Conservation (phyloP, 2,888 invertebrate genomes). For the Colletes collaris region DNA sequence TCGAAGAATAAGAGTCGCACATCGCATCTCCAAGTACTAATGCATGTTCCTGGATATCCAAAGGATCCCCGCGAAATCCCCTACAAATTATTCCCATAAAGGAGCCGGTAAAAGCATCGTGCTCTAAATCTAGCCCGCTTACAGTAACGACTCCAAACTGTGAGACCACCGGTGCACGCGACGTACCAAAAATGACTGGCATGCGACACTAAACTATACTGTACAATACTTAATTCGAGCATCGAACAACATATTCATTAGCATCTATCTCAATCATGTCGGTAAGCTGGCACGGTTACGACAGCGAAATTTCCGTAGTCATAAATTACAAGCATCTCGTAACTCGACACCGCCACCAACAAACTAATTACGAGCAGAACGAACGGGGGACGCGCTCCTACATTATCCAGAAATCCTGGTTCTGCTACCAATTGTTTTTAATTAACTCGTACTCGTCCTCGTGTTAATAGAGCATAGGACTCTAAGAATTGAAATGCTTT, state of each 20-base stretch:
- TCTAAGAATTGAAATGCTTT: too few species aligned
- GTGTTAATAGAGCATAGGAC: too few species aligned
- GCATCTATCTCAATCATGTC: background rate
- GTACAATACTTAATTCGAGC: background rate
- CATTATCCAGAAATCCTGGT: background rate
- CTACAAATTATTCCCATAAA: constrained; percentile 13
- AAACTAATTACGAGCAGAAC: constrained; percentile 24
- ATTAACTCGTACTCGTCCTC: constrained; percentile 17
- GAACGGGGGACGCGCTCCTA: too few species aligned
- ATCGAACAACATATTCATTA: constrained; percentile 1
- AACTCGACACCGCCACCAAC: constrained; percentile 1
- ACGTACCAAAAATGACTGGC: constrained; percentile 9
- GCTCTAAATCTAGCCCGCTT: background rate
- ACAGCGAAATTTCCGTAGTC: constrained; percentile 17
- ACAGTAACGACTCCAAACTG: background rate
- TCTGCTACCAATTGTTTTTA: constrained; percentile 8
- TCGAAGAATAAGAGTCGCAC: background rate
- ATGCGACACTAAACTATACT: too few species aligned
- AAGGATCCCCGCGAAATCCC: constrained; percentile 9
- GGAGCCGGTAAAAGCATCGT: constrained; percentile 1
- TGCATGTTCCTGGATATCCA: background rate
- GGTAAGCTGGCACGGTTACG: background rate
- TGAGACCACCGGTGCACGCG: background rate
- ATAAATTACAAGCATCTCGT: constrained; percentile 1
- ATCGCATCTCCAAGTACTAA: background rate